Conservation (phyloP, 37 sponge, comb jelly and placozoan species). For the Oscarella lobularis region DNA sequence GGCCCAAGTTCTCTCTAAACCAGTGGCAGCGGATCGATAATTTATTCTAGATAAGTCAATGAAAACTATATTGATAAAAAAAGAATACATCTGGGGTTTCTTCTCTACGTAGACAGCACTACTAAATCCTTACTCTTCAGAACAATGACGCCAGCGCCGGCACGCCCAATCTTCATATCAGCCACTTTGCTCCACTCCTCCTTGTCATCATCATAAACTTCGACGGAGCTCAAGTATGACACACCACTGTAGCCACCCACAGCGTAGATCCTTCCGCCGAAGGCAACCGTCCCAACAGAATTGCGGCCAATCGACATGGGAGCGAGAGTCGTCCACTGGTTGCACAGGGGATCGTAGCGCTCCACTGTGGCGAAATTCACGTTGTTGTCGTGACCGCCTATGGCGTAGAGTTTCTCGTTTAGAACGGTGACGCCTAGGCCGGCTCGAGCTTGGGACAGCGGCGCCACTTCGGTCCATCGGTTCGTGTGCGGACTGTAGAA, state of each 20-base stretch:
- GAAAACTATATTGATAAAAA: no score
- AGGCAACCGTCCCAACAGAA: conserved; percentile 47
- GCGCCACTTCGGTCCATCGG: conserved; percentile 39
- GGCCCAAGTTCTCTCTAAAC: no score
- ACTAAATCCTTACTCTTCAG: not conserved
- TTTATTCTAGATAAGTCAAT: no score
- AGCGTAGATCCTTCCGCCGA: conserved; percentile 51
- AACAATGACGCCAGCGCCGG: conserved; percentile 36
- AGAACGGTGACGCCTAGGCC: conserved; percentile 50
- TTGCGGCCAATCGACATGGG: conserved; percentile 35
- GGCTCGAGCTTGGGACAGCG: conserved; percentile 42
- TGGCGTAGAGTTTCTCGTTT: conserved; percentile 46
- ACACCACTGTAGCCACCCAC: conserved; percentile 73
- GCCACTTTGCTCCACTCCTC: conserved; percentile 41
- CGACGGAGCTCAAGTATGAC: conserved; percentile 49
- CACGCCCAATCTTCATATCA: conserved; percentile 35
- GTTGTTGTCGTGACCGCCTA: conserved; percentile 52
- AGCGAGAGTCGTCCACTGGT: conserved; percentile 33
- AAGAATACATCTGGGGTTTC: no score
- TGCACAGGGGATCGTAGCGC: conserved; percentile 39
- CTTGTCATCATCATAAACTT: conserved; percentile 44
- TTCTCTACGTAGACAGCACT: no score
- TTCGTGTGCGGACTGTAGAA: conserved; percentile 72
- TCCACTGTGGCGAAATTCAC: conserved; percentile 39
- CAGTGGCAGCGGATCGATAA: no score